Percentiles rank a stretch among this genome's conserved stretches.
Evolutionary conservation across 2,797 vertebrate species (phyloP).

Genomic region (Perodicticus potto): DNA sequence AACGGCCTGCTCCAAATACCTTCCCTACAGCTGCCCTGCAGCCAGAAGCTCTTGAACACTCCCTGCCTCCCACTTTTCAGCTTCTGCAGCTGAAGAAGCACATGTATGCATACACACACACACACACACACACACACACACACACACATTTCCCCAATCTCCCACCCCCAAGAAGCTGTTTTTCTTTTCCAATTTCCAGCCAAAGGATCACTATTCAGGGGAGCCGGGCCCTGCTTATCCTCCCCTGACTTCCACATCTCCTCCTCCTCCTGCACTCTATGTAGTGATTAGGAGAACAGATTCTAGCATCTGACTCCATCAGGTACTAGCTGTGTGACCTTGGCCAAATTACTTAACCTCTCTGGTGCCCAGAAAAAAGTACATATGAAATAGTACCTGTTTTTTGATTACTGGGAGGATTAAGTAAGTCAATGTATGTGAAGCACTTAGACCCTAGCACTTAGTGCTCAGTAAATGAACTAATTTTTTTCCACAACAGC

Average conservation of each 20-base stretch:
- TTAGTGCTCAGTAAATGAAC: conserved; percentile 4
- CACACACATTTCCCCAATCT: neutral
- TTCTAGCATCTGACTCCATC: neutral
- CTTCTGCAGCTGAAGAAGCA: accelerated
- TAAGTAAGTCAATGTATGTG: neutral
- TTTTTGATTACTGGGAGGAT: neutral
- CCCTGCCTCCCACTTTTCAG: neutral
- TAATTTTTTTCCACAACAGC: neutral
- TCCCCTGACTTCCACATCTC: too few species aligned
- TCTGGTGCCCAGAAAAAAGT: neutral
- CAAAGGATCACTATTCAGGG: neutral
- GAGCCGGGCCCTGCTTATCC: neutral
- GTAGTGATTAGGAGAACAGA: neutral
- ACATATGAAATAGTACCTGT: neutral
- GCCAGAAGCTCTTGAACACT: neutral
- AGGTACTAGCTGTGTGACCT: neutral
- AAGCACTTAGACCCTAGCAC: neutral
- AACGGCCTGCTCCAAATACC: neutral
- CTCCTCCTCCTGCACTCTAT: neutral
- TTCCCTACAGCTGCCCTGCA: neutral
- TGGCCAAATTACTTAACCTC: conserved; percentile 30
- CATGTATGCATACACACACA: accelerated
- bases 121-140: neutral
- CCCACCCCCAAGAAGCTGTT: neutral
- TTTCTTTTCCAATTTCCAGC: neutral